These are phyloP conservation scores for Odocoileus hemionus DNA, from an alignment of 2,113 vertebrate species.

Conservation along the genomic window DNA sequence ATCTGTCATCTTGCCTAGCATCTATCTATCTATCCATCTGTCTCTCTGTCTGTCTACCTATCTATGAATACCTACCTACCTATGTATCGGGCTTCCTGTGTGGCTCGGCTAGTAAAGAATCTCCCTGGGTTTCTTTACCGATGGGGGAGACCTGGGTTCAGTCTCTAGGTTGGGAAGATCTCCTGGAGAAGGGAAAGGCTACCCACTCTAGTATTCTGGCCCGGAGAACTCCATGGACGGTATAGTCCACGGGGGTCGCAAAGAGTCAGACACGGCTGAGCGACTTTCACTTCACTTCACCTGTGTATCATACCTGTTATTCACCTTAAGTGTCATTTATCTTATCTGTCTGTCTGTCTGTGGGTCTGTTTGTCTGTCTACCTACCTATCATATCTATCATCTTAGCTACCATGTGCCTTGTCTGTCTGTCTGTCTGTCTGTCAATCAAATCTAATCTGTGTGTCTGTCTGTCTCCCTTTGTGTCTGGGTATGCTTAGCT, in stretches of 20 bases:
- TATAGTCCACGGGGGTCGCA: neutral
- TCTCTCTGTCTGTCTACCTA: neutral
- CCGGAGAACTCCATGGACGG: neutral
- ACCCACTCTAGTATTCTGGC: neutral
- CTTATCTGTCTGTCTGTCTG: neutral
- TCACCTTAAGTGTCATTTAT: rapidly evolving
- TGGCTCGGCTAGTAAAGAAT: neutral
- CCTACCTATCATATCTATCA: neutral
- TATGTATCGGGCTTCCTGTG: neutral
- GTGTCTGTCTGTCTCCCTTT: neutral
- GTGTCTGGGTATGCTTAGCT: neutral
- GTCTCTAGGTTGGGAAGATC: neutral
- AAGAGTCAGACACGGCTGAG: neutral
- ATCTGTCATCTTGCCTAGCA: neutral
- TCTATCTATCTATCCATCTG: neutral
- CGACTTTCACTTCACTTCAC: rapidly evolving
- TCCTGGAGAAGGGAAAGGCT: neutral
- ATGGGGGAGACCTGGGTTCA: neutral
- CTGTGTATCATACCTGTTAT: neutral
- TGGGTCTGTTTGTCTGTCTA: neutral
- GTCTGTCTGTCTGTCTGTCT: neutral
- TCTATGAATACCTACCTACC: neutral
- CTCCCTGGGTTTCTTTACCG: neutral
- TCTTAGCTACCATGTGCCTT: neutral
- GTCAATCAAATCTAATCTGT: too few species aligned